Conservation (phyloP, 2,888 invertebrate genomes). For the Cantharis lateralis region DNA sequence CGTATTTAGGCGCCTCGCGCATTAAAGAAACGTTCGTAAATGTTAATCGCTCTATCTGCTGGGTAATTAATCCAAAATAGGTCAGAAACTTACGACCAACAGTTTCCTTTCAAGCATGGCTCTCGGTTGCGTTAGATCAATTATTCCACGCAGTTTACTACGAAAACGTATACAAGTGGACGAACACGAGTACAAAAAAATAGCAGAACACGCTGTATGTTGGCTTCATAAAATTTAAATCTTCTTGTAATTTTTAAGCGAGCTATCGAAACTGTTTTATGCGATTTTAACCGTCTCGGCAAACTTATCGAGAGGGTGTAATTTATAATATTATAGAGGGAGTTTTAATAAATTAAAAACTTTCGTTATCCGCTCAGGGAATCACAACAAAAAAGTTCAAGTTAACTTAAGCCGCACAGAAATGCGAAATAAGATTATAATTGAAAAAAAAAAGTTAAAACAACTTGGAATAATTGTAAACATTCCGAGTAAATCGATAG, state of each 20-base stretch:
- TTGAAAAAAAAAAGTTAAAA: neutral
- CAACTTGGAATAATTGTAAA: neutral
- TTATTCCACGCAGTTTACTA: neutral
- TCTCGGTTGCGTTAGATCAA: neutral
- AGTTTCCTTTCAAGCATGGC: neutral
- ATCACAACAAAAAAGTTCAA: neutral
- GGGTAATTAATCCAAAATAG: neutral
- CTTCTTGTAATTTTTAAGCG: neutral
- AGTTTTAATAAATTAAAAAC: neutral
- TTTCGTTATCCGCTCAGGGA: too few species aligned
- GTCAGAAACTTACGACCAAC: neutral
- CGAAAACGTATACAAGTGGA: neutral
- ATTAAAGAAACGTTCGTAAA: neutral
- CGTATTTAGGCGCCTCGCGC: neutral
- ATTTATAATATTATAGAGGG: neutral
- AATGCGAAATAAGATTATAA: neutral
- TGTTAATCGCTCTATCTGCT: neutral
- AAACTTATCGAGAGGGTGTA: neutral
- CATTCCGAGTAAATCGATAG: neutral
- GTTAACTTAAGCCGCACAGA: neutral
- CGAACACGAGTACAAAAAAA: neutral
- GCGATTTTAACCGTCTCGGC: neutral
- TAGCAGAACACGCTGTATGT: neutral
- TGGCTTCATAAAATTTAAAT: neutral
- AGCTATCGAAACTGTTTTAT: neutral